These are phyloP conservation scores for Neocrepidodera transversa DNA, from an alignment of 2,888 invertebrate species.

Conservation along the genomic window DNA sequence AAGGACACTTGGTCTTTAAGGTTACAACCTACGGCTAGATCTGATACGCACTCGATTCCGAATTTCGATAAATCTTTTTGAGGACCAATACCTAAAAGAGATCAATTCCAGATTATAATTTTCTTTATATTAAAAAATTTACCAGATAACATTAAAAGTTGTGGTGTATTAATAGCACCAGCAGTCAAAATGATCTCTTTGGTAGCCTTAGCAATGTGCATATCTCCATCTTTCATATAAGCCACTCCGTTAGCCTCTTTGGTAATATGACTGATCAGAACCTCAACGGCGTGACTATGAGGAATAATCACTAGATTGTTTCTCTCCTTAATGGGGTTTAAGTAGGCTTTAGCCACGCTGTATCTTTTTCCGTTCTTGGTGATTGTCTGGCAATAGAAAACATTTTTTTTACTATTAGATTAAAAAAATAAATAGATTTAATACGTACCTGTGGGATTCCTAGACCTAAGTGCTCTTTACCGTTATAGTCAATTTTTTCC, in stretches of 20 bases:
- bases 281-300: constrained; percentile 66
- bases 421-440: no score
- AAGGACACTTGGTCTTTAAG: constrained; percentile 75
- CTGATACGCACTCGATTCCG: constrained; percentile 64
- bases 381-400: constrained; percentile 56
- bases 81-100: constrained; percentile 67
- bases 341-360: constrained; percentile 73
- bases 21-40: constrained; percentile 72
- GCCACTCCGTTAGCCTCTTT: constrained; percentile 71
- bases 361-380: constrained; percentile 72
- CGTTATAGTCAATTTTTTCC: constrained; percentile 69
- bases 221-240: constrained; percentile 63
- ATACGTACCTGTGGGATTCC: constrained; percentile 64
- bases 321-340: constrained; percentile 65
- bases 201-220: constrained; percentile 66
- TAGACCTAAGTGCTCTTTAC: constrained; percentile 68
- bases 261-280: constrained; percentile 65
- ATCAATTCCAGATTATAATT: no score
- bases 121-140: constrained; percentile 1
- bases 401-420: background rate
- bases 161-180: constrained; percentile 79
- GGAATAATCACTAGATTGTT: constrained; percentile 71
- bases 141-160: constrained; percentile 78
- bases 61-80: constrained; percentile 65
- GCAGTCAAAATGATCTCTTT: constrained; percentile 79